Evolutionary conservation across 2,888 invertebrate genomes (phyloP).

Genomic region (Oegoconia quadripuncta): DNA sequence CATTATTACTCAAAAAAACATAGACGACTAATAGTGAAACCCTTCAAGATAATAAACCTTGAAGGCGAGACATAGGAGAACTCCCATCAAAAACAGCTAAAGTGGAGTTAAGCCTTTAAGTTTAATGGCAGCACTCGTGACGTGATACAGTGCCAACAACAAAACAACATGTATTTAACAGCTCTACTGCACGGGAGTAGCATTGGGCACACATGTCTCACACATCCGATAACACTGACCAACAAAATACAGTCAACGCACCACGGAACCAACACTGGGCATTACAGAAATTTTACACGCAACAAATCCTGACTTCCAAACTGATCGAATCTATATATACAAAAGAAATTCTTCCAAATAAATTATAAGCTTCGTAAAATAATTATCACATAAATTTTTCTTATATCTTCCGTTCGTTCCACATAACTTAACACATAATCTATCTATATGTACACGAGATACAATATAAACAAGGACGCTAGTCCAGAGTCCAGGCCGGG

Average conservation of each 20-base stretch:
- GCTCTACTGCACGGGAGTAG: conserved; percentile 68
- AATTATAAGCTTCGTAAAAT: conserved; percentile 77
- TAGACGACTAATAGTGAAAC: too few species aligned
- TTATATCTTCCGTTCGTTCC: conserved; percentile 62
- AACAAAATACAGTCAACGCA: conserved; percentile 52
- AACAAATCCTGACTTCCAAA: conserved; percentile 41
- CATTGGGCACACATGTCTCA: conserved; percentile 55
- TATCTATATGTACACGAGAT: conserved; percentile 66
- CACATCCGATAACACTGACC: conserved; percentile 51
- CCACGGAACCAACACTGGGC: conserved; percentile 51
- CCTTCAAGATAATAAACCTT: neutral
- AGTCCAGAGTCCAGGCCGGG: conserved; percentile 20
- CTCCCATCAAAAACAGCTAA: too few species aligned
- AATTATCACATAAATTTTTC: conserved; percentile 79
- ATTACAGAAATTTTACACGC: conserved; percentile 48
- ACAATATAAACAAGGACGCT: conserved; percentile 18
- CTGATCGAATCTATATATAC: conserved; percentile 61
- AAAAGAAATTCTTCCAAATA: conserved; percentile 74
- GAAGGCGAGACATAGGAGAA: conserved; percentile 4
- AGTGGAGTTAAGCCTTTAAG: too few species aligned
- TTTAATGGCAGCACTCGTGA: conserved; percentile 37
- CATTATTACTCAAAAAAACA: neutral
- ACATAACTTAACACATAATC: conserved; percentile 70
- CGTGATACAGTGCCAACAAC: conserved; percentile 58
- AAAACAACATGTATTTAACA: conserved; percentile 64